phyloP scores from a whole-genome alignment of 1,140 invertebrate species.

The Matsumurasca onukii region DNA sequence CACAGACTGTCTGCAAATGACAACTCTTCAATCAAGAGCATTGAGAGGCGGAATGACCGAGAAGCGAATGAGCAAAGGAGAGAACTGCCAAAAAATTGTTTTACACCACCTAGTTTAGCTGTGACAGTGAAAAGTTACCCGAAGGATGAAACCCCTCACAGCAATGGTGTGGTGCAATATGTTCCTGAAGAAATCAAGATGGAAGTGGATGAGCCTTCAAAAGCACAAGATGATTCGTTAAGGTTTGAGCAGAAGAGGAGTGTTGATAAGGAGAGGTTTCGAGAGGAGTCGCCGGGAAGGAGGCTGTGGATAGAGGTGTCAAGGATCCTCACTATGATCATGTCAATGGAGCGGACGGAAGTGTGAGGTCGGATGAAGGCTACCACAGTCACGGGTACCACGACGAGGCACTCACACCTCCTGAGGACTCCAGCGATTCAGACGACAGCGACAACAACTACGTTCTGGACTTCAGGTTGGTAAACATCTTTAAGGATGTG shows the following conservation, averaged over 20 bases:
- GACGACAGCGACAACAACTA: conserved; percentile 89
- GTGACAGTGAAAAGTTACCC: conserved; percentile 15
- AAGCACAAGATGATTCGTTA: neutral
- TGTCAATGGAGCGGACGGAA: conserved; percentile 62
- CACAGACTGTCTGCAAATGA: conserved; percentile 21
- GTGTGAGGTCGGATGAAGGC: conserved; percentile 86
- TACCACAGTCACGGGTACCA: conserved; percentile 91
- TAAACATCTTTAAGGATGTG: too few species aligned
- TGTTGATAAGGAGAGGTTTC: conserved; percentile 17
- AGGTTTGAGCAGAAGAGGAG: conserved; percentile 11
- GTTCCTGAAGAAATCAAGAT: conserved; percentile 13
- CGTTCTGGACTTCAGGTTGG: conserved; percentile 79
- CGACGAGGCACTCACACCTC: conserved; percentile 83
- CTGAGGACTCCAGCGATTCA: conserved; percentile 86
- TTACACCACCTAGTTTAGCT: neutral
- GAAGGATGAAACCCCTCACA: conserved; percentile 4
- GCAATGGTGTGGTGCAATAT: neutral
- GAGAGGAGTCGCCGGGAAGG: conserved; percentile 20
- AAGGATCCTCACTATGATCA: too few species aligned
- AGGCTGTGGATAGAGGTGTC: neutral
- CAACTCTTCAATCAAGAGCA: conserved; percentile 18
- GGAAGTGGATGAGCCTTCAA: conserved; percentile 11
- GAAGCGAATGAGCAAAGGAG: neutral
- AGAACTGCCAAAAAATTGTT: conserved; percentile 11
- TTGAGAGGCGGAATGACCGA: neutral